Base-by-base conservation (phyloP, 2,797 vertebrate species). In the Crax fasciolata region DNA sequence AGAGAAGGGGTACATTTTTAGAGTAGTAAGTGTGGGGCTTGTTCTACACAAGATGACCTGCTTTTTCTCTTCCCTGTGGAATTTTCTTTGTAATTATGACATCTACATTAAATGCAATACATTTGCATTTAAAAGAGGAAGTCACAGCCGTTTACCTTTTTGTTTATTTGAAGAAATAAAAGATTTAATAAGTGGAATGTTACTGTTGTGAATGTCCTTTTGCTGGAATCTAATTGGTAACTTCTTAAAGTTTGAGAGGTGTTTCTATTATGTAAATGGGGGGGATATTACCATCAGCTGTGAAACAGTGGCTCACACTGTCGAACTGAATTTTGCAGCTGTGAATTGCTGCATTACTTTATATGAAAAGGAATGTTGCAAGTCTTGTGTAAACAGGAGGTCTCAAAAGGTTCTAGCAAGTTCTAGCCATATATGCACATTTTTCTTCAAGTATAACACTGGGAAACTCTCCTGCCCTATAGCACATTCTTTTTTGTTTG, bases 81-180 rank as follows among this genome's bases (percentile, higher is more conserved):
- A 70, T 16, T 79, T 89, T 67, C 35, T 63, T n/a, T 74, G 32
- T 39, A 55, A 57, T 87, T 89, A 49, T 85, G 58, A 12, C n/a
- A 39, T 83, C 35, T 35, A 8, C 35, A 35, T 35, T 35, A 35
- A 35, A 35, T 35, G 35, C 18, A n/a, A 28, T 80, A 67, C 10
- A 48, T 16, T 14, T 74, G 24, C 30, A 54, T 80, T 68, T 43
- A 51, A 89, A 78, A n/a, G 20, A 46, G 15, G 65, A 89, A 77
- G 39, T 77, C 7, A 8, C 16, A 65, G 41, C 27, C 27, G 9
- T 65, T 92, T 85, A 30, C 39, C 3, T 89, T 32, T 43, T 87
- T 43, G 46, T 51, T 91, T 92, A 52, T 67, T 89, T 51, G 1
- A 92, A 72, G 78, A 66, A 95, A 94, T 83, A 89, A 87, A 91